These are phyloP conservation scores for Caenorhabditis virilis DNA, from an alignment of 2,888 invertebrate genomes.

Conservation along the genomic window DNA sequence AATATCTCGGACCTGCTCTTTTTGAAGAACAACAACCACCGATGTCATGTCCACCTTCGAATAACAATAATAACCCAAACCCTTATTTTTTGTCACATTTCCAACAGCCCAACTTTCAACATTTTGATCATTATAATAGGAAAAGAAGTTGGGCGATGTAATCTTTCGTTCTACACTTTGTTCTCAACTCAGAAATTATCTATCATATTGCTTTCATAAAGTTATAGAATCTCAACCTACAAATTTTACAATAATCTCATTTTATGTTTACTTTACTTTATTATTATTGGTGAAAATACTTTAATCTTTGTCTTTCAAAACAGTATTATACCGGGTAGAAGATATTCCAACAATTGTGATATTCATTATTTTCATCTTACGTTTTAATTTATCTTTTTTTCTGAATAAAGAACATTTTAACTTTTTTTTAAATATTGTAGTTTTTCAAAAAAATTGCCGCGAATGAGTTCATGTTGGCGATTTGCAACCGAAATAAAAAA, in stretches of 20 bases:
- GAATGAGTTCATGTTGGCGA: too few species aligned
- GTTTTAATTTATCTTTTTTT: not conserved
- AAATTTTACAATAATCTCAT: conserved; percentile 8
- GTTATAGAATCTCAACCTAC: conserved; percentile 23
- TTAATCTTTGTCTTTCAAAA: conserved; percentile 24
- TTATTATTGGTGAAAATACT: conserved; percentile 6
- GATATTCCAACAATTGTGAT: not conserved
- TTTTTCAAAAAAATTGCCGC: too few species aligned
- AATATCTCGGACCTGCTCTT: conserved; percentile 34
- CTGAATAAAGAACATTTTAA: not conserved
- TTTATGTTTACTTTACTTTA: too few species aligned
- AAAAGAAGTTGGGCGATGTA: conserved; percentile 40
- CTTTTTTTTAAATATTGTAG: not conserved
- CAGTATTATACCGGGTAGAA: conserved; percentile 33
- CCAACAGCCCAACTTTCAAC: not conserved
- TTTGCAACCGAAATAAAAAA: too few species aligned
- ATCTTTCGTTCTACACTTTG: not conserved
- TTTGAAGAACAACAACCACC: conserved; percentile 17
- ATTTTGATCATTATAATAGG: conserved; percentile 15
- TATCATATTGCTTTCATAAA: not conserved
- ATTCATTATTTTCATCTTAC: not conserved
- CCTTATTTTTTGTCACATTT: not conserved
- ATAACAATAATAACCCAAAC: conserved; percentile 4
- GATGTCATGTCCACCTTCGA: conserved; percentile 27
- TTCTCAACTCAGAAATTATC: not conserved